Base-by-base conservation (phyloP, 2,888 invertebrate species). In the Teinopalpus imperialis region DNA sequence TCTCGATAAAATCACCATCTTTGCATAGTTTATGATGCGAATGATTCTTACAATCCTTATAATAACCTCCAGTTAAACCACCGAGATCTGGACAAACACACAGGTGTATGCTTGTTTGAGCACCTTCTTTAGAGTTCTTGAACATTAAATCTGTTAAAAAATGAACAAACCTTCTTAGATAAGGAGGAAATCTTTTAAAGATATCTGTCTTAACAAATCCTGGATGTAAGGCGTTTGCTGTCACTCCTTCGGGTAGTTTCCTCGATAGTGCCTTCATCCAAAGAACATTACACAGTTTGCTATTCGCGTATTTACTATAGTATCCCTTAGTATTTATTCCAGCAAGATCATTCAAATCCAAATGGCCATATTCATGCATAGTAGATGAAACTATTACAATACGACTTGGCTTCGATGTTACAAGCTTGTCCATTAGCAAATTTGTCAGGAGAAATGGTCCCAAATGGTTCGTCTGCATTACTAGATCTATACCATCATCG, bases 211-310 rank as follows among this genome's bases (percentile, higher is more conserved):
- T 92, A 23, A 96, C 93, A 69, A 94, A 81, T 6, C 97, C 97
- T 0, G 97, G 97, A 78, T 97, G 96, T 35, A 96, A 74, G 53
- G 92, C 93, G 66, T 97, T 97, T 0, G 91, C 94, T 0, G 94
- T 94, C 0, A 96, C 92, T 2, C 92, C 92, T 6, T 59, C 57
- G 1, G 81, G 75, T 1, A 89, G 51, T 14, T 69, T 63, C 24
- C 73, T 78, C 0, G 76, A 73, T 7, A 90, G 63, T 2, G 85
- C 87, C 36, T 76, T 85, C 6, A 72, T 69, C 72, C 82, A 85
- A 1, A 90, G 55, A 1, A 90, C 50, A 27, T 81, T 69, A 49
- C 71, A 81, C 0, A 90, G 57, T 53, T 90, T 90, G 20, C 81
- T 81, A 31, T 80, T 81, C 8, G 57, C 52, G 48, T 90, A 90